Conservation (phyloP, 2,797 vertebrate genomes). For the Rhinichthys osculus region DNA sequence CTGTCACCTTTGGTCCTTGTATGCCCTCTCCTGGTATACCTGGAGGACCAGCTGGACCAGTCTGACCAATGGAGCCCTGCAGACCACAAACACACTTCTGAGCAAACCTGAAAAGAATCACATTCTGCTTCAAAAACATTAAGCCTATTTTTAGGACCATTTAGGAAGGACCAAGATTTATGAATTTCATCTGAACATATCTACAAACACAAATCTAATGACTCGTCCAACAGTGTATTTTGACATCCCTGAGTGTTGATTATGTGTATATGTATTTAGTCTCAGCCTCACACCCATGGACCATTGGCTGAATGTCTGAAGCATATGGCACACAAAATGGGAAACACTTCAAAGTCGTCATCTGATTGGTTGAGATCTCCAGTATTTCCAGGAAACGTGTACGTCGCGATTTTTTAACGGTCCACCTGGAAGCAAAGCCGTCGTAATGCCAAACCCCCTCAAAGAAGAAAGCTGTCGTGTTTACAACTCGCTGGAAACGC, state of each 20-base stretch:
- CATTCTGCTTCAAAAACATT: too few species aligned
- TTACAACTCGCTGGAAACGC: too few species aligned
- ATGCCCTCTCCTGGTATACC: constrained; percentile 81
- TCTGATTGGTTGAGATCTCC: background rate
- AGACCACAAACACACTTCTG: constrained; percentile 24
- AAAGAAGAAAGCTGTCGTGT: too few species aligned
- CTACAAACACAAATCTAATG: background rate
- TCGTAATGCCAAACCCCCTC: too few species aligned
- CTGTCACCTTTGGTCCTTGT: constrained; percentile 87
- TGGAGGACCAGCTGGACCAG: constrained; percentile 76
- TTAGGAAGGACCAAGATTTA: background rate
- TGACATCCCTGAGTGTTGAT: background rate
- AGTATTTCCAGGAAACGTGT: background rate
- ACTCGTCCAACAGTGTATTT: background rate
- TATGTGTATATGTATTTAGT: background rate
- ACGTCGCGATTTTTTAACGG: too few species aligned
- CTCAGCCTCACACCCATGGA: background rate
- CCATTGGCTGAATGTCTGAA: background rate
- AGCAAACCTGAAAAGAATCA: background rate
- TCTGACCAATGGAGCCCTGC: constrained; percentile 81
- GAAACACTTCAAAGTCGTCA: background rate
- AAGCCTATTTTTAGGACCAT: too few species aligned
- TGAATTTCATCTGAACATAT: background rate
- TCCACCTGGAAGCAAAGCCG: too few species aligned
- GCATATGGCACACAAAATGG: background rate